Evolutionary conservation across 2,113 vertebrate species (phyloP).

Genomic region (Hippocampus guttulatus): DNA sequence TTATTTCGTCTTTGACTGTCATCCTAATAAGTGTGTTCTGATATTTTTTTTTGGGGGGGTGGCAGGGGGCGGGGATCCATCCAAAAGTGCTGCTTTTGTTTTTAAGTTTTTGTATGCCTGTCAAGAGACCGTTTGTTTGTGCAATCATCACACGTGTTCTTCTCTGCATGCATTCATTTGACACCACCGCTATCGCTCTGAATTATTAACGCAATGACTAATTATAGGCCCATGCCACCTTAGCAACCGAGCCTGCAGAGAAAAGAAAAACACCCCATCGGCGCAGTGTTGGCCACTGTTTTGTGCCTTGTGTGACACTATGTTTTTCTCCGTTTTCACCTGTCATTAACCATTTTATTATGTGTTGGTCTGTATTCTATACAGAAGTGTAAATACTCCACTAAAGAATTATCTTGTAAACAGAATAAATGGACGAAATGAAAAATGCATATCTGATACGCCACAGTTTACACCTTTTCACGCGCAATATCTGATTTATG

Average conservation of each 20-base stretch:
- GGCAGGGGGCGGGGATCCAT: background rate
- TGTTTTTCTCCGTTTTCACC: background rate
- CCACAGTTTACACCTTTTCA: background rate
- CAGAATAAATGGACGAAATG: background rate
- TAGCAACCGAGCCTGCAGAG: background rate
- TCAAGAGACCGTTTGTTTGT: background rate
- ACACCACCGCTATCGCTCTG: background rate
- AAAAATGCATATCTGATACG: no score
- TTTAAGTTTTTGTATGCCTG: background rate
- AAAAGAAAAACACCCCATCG: background rate
- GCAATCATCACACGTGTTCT: background rate
- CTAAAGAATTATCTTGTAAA: background rate
- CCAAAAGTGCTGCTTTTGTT: background rate
- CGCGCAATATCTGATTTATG: background rate
- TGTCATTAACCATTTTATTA: background rate
- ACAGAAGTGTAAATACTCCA: background rate
- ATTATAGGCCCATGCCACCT: background rate
- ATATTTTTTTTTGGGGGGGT: no score
- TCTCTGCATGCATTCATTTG: background rate
- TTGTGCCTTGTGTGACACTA: background rate
- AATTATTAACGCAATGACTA: constrained; percentile 5
- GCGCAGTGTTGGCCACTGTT: background rate
- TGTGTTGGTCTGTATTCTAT: background rate
- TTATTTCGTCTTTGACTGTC: background rate
- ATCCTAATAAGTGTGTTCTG: background rate